These are phyloP conservation scores for Mimachlamys varia DNA, from an alignment of 2,888 invertebrate genomes.

Conservation along the genomic window DNA sequence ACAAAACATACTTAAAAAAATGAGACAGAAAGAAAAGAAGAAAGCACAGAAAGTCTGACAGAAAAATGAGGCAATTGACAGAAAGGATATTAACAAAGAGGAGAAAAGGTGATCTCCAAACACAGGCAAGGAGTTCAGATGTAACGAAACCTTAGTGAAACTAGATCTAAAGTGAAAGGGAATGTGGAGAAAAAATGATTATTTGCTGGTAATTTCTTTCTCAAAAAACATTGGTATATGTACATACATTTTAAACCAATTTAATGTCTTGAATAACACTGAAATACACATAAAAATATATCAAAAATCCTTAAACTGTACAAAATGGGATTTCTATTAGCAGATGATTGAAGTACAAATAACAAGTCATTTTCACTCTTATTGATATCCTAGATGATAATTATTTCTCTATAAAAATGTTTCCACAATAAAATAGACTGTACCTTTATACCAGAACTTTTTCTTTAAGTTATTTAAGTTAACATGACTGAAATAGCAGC, in stretches of 20 bases:
- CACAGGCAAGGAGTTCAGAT: background rate
- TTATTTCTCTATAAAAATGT: background rate
- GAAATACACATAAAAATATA: background rate
- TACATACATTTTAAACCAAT: background rate
- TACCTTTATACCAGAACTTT: too few relatives aligned
- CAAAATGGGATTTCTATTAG: background rate
- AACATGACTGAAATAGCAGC: too few relatives aligned
- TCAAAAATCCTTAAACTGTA: background rate
- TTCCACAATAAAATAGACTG: too few relatives aligned
- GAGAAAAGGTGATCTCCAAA: background rate
- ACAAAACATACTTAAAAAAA: background rate
- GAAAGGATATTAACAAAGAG: too few relatives aligned
- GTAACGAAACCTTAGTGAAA: background rate
- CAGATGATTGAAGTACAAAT: background rate
- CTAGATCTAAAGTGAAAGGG: background rate
- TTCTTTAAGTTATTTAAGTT: too few relatives aligned
- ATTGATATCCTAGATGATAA: background rate
- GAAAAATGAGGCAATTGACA: background rate
- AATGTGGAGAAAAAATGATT: background rate
- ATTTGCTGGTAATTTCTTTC: background rate
- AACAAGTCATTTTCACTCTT: background rate
- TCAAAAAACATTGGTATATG: background rate
- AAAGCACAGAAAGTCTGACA: background rate
- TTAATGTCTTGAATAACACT: background rate
- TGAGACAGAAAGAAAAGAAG: background rate